Percentiles rank a stretch among this genome's conserved stretches.
Conservation (phyloP, 2,888 invertebrate genomes). For the Ferdinandea cuprea region DNA sequence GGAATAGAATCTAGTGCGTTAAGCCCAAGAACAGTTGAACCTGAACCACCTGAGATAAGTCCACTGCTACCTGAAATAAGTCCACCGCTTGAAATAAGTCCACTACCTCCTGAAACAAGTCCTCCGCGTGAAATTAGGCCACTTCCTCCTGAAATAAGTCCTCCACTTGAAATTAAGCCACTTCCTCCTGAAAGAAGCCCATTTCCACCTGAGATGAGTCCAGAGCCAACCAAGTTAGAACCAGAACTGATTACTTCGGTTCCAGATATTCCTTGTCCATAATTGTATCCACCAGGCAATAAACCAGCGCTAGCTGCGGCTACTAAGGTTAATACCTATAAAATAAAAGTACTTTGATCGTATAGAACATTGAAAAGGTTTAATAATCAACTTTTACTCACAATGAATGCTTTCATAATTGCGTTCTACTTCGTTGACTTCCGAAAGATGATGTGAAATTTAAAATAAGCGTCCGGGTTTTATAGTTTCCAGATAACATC, state of each 20-base stretch:
- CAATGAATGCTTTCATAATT: constrained; percentile 63
- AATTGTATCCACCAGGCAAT: constrained; percentile 11
- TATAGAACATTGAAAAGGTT: background rate
- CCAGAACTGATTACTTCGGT: background rate
- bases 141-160: background rate
- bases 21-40: constrained; percentile 60
- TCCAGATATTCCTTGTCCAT: constrained; percentile 19
- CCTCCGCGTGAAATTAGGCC: background rate
- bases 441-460: constrained; percentile 27
- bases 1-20: constrained; percentile 44
- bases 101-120: background rate
- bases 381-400: constrained; percentile 29
- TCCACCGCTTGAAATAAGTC: background rate
- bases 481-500: constrained; percentile 56
- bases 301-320: constrained; percentile 17
- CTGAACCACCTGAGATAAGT: no score
- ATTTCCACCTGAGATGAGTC: background rate
- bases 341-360: background rate
- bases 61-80: constrained; percentile 12
- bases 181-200: background rate
- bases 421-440: constrained; percentile 46
- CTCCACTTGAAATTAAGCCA: background rate
- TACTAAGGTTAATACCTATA: constrained; percentile 13
- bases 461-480: constrained; percentile 27
- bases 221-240: background rate